A percentile compares a stretch with the other conserved stretches of the same genome.
These are phyloP conservation scores for Phoxinus phoxinus DNA, from an alignment of 2,113 vertebrate species.

Conservation along the genomic window DNA sequence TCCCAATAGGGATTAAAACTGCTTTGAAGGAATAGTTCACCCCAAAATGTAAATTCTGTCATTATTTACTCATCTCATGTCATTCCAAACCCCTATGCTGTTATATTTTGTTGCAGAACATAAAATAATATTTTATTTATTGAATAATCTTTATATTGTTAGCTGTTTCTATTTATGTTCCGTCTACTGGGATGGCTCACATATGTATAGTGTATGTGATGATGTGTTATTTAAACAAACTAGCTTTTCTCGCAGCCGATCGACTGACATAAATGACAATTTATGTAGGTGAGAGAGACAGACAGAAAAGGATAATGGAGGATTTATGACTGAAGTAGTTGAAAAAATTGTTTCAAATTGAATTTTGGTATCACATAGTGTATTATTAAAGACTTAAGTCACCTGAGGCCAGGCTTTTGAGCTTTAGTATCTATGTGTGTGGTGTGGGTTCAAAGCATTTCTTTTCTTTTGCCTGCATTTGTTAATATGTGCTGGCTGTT, in stretches of 20 bases:
- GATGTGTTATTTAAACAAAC: conserved; percentile 58
- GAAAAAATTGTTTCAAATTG: conserved; percentile 49
- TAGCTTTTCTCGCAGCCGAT: conserved; percentile 48
- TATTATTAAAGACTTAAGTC: conserved; percentile 61
- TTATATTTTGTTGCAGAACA: not conserved
- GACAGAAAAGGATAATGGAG: conserved; percentile 57
- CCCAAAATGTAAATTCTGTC: conserved; percentile 2
- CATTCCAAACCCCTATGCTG: not conserved
- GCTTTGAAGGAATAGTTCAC: conserved; percentile 10
- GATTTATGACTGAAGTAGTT: conserved; percentile 63
- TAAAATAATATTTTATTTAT: not conserved
- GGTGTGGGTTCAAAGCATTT: conserved; percentile 1
- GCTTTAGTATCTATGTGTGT: conserved; percentile 47
- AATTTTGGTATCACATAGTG: conserved; percentile 61
- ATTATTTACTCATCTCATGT: conserved; percentile 1
- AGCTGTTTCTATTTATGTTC: conserved; percentile 7
- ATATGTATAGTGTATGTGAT: conserved; percentile 46
- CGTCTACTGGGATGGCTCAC: conserved; percentile 24
- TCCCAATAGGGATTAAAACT: conserved; percentile 5
- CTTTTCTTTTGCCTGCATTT: conserved; percentile 13
- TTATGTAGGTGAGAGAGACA: conserved; percentile 34
- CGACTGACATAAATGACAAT: conserved; percentile 42
- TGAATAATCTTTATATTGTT: conserved; percentile 3
- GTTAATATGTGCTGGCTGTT: conserved; percentile 22
- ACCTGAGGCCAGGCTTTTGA: conserved; percentile 62